Evolutionary conservation across 2,888 invertebrate genomes (phyloP), one percentile per base, ranked within the genome.

Genomic region (Tetragnatha montana): DNA sequence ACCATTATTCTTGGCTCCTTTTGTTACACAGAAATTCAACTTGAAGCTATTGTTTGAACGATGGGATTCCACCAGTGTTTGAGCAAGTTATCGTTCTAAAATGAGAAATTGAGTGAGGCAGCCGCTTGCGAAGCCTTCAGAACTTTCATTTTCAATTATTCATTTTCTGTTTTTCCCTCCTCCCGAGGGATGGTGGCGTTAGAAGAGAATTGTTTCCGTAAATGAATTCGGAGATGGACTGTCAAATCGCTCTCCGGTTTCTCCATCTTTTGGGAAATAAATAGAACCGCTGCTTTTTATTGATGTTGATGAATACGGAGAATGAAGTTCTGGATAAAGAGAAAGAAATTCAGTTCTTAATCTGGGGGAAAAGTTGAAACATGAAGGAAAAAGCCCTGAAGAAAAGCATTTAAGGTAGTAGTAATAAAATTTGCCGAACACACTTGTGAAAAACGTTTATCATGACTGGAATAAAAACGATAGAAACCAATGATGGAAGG

Each of bases 21-120:
- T 81, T 81, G 81, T 71, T 81, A 70, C 49, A 71, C 49, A 70
- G 81, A 50, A 81, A 81, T 21, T 21, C 49, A 81, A 81, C 70
- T 60, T 71, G 81, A 81, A 81, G 81, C 70, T 22, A 69, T 81
- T 70, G 69, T 71, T 50, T 12, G 49, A 81, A 81, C 51, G 47
- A 47, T 69, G 69, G 60, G 68, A 70, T 68, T n/a, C 19, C 8
- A 12, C 12, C 50, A 4, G 19, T 21, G 10, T 21, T 78, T 22
- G 21, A 78, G 51, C 71, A 17, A 81, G 71, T 70, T 71, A 71
- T 50, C 22, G 69, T 71, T 81, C 71, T 19, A 71, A 70, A 81
- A 81, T 81, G 81, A 81, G 71, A 71, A 71, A 81, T 81, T 47
- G 81, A n/a, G 81, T 81, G 14, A 21, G 81, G 81, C 14, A 17